Percentiles rank a stretch among this genome's conserved stretches.
phyloP scores from a whole-genome alignment of 2,888 invertebrate species.

The Cataglyphis albicans region DNA sequence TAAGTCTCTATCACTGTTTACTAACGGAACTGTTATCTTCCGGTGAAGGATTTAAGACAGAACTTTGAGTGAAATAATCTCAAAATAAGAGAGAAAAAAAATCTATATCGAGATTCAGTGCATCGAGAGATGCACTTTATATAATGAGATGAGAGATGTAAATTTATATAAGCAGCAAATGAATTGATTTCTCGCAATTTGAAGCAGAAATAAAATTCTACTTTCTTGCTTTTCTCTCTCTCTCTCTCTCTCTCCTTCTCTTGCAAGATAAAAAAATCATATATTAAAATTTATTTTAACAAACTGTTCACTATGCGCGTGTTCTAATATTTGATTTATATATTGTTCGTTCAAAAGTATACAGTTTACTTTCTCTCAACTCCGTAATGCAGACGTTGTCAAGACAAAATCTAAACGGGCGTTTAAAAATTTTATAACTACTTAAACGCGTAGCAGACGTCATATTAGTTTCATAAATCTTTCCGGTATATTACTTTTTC shows the following conservation, averaged over 20 bases:
- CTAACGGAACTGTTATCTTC: conserved; percentile 26
- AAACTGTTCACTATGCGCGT: background rate
- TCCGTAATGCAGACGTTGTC: background rate
- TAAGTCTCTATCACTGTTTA: conserved; percentile 62
- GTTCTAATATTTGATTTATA: background rate
- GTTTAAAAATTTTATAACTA: conserved; percentile 33
- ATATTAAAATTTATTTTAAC: background rate
- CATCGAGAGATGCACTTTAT: conserved; percentile 3
- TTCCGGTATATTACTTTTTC: conserved; percentile 42
- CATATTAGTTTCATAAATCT: conserved; percentile 40
- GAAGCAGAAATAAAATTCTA: background rate
- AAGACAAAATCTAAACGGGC: conserved; percentile 9
- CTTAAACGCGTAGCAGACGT: conserved; percentile 36
- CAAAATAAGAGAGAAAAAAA: conserved; percentile 29
- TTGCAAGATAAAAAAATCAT: background rate
- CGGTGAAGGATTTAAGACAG: conserved; percentile 48
- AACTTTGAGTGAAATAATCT: background rate
- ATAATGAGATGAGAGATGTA: background rate
- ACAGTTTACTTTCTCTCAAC: conserved; percentile 15
- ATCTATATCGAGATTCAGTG: background rate
- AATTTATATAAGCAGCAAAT: conserved; percentile 6
- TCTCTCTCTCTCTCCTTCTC: too few species aligned
- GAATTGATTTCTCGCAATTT: background rate
- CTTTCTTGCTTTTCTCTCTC: background rate
- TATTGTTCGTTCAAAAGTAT: background rate